phyloP scores from a whole-genome alignment of 2,113 vertebrate genomes.

The Lynx canadensis region DNA sequence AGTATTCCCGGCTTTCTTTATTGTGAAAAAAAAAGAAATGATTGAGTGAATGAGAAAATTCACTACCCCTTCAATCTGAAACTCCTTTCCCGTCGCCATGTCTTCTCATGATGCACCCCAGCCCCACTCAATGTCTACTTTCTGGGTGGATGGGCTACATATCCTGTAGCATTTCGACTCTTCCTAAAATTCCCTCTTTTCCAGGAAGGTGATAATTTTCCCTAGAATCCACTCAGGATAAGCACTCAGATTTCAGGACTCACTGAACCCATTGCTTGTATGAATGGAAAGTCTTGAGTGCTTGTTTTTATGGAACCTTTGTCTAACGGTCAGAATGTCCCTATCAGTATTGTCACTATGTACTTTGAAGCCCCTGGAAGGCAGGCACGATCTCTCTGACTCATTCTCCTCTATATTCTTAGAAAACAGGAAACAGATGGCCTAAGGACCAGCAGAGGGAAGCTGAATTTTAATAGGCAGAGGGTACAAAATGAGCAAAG shows the following conservation, averaged over 20 bases:
- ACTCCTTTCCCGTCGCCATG: not conserved
- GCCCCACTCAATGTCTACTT: not conserved
- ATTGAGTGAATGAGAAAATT: not conserved
- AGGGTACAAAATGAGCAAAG: not conserved
- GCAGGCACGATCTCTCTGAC: constrained; percentile 29
- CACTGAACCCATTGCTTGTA: not conserved
- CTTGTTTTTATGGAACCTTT: constrained; percentile 50
- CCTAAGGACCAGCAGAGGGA: not conserved
- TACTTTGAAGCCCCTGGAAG: constrained; percentile 69
- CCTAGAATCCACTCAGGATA: not conserved
- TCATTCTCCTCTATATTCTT: constrained; percentile 65
- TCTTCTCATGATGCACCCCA: not conserved
- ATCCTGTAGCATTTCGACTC: not conserved
- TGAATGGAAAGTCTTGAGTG: not conserved
- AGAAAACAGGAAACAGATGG: constrained; percentile 73
- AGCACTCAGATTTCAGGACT: not conserved
- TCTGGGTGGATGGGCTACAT: not conserved
- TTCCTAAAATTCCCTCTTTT: constrained; percentile 5
- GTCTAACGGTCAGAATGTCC: not conserved
- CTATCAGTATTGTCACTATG: constrained; percentile 16
- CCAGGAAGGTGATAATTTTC: not conserved
- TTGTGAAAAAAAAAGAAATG: not conserved
- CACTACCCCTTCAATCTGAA: not conserved
- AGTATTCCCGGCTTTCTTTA: not conserved
- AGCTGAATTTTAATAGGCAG: constrained; percentile 44